phyloP scores from a whole-genome alignment of 2,113 vertebrate genomes.

The Coryphaenoides rupestris region DNA sequence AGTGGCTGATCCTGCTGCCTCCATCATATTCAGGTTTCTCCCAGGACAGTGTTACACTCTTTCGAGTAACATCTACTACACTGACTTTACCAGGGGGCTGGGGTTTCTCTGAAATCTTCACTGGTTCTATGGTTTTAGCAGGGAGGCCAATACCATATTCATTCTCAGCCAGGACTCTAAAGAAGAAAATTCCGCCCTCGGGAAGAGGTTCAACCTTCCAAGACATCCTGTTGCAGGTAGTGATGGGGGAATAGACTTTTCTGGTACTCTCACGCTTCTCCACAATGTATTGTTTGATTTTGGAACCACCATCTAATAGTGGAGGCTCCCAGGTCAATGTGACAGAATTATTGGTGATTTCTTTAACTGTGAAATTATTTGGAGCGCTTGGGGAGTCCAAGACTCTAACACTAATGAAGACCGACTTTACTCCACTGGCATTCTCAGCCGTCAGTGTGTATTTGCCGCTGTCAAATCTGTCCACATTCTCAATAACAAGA shows the following conservation, averaged over 20 bases:
- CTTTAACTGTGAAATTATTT: constrained; percentile 86
- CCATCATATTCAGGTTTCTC: constrained; percentile 94
- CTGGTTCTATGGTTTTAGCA: constrained; percentile 82
- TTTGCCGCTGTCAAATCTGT: constrained; percentile 94
- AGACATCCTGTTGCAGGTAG: constrained; percentile 90
- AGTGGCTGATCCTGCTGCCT: constrained; percentile 91
- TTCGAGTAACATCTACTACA: constrained; percentile 88
- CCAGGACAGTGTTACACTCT: constrained; percentile 87
- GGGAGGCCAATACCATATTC: constrained; percentile 92
- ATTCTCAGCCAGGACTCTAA: constrained; percentile 93
- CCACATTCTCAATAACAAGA: constrained; percentile 92
- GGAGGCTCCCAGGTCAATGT: constrained; percentile 96
- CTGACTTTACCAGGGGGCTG: constrained; percentile 95
- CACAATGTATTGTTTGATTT: constrained; percentile 95
- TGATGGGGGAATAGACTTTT: constrained; percentile 90
- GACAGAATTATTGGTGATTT: constrained; percentile 90
- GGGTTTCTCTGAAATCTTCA: constrained; percentile 95
- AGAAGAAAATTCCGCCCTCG: constrained; percentile 91
- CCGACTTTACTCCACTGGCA: constrained; percentile 90
- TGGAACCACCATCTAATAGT: constrained; percentile 89
- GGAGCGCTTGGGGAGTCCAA: constrained; percentile 94
- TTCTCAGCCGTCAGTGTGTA: constrained; percentile 93
- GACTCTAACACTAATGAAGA: constrained; percentile 92
- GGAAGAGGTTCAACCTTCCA: constrained; percentile 92
- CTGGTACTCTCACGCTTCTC: constrained; percentile 96